These are phyloP conservation scores for Stictocephala bisonia DNA, from an alignment of 2,888 invertebrate genomes.

Conservation along the genomic window DNA sequence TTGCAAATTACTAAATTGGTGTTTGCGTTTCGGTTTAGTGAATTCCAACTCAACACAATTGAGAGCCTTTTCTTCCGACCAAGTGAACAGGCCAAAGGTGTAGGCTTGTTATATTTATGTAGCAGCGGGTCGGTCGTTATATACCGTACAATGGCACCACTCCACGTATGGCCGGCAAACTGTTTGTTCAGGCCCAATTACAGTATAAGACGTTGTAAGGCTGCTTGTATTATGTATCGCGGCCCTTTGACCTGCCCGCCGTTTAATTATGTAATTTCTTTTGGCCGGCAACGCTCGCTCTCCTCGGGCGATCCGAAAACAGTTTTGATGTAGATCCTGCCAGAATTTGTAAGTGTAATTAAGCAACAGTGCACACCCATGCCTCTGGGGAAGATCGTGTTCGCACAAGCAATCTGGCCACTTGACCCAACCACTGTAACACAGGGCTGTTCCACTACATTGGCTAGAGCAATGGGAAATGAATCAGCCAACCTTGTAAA, in stretches of 20 bases:
- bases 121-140: not conserved
- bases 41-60: too few species aligned
- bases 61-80: too few species aligned
- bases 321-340: conserved; percentile 37
- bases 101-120: conserved; percentile 26
- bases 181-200: conserved; percentile 31
- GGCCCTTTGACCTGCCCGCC: not conserved
- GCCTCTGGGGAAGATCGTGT: conserved; percentile 3
- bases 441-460: too few species aligned
- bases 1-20: too few species aligned
- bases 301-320: conserved; percentile 14
- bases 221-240: conserved; percentile 17
- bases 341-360: conserved; percentile 25
- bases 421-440: not conserved
- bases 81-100: too few species aligned
- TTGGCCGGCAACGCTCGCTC: not conserved
- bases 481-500: too few species aligned
- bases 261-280: conserved; percentile 48
- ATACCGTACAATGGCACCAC: not conserved
- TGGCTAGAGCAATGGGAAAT: too few species aligned
- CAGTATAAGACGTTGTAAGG: conserved; percentile 6
- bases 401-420: conserved; percentile 27
- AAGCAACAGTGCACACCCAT: conserved; percentile 12
- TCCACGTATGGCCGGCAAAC: not conserved
- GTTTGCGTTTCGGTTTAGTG: too few species aligned